Base-by-base conservation (phyloP, 2,797 vertebrate species). In the Masticophis lateralis region DNA sequence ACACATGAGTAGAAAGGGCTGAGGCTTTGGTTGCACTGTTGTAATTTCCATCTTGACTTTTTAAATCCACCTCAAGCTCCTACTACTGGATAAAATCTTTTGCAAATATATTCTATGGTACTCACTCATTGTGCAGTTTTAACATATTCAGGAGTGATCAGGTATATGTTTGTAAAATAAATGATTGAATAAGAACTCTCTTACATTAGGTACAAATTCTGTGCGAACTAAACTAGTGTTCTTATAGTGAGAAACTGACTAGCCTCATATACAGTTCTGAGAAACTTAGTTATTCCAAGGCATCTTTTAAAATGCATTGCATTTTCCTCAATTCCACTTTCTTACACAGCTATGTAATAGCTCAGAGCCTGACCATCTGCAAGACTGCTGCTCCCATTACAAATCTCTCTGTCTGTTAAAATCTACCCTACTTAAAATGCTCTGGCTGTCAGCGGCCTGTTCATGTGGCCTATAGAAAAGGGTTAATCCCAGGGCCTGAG, bases 281-380 rank as follows among this genome's bases (percentile, higher is more conserved):
- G 94, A 93, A 91, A 96, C 96, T 95, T 60, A 4, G 56, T 95
- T 96, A 96, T 69, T 57, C 18, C 94, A 95, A 97, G 56, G 95
- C 96, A 96, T 94, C 74, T 83, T 74, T 83, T 6, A 63, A 96
- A 96, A 95, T 55, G 11, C 92, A 95, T 96, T 94, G 92, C 91
- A 91, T 9, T 1, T 56, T 90, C 90, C 94, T 90, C 83, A 87
- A 43, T 94, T 47, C 94, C 93, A 89, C 13, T 6, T 83, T 47
- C 20, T 83, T 83, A 47, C 10, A 1, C 25, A 79, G 32, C 69
- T 79, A 79, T 79, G 8, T 79, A 25, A 47, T 83, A 83, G 37
- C 74, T 83, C 37, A 83, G 74, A 83, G 20, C 37, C 74, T 25
- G 37, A 11, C 37, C 20, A 83, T 83, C 37, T 83, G 74, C 43